Evolutionary conservation across 2,888 invertebrate species (phyloP).

Genomic region (Malthinus seriepunctatus): DNA sequence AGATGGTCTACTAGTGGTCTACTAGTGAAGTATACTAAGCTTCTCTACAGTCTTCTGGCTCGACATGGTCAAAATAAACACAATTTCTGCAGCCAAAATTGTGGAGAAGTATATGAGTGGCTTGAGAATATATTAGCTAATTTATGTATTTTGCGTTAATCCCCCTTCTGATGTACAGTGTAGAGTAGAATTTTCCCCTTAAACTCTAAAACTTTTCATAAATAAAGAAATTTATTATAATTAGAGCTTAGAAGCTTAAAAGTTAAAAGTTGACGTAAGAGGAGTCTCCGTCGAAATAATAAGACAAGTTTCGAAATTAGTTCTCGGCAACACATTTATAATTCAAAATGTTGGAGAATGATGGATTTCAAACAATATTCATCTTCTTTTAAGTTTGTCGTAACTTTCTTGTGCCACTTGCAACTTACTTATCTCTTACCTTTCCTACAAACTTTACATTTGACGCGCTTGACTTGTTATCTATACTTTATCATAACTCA

Average conservation of each 20-base stretch:
- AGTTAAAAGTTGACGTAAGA: constrained; percentile 8
- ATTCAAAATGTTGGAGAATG: constrained; percentile 16
- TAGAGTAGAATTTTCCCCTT: neutral
- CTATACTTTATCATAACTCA: constrained; percentile 20
- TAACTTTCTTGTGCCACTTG: constrained; percentile 14
- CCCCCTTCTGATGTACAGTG: too few species aligned
- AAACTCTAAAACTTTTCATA: neutral
- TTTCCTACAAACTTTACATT: constrained; percentile 20
- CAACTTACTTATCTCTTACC: constrained; percentile 23
- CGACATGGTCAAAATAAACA: too few species aligned
- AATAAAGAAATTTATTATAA: neutral
- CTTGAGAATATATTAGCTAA: too few species aligned
- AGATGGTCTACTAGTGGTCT: too few species aligned
- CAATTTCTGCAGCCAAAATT: too few species aligned
- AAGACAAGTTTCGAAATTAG: constrained; percentile 26
- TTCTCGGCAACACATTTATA: constrained; percentile 20
- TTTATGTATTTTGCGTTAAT: too few species aligned
- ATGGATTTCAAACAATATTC: constrained; percentile 24
- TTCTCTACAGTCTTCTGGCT: too few species aligned
- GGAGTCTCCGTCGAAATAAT: constrained; percentile 17
- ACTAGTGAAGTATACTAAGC: too few species aligned
- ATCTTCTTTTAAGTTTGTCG: constrained; percentile 13
- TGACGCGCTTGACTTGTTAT: constrained; percentile 24
- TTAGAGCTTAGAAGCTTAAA: too few species aligned
- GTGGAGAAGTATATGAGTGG: too few species aligned